These are phyloP conservation scores for Acronicta leporina DNA, from an alignment of 2,888 invertebrate species.

Conservation along the genomic window DNA sequence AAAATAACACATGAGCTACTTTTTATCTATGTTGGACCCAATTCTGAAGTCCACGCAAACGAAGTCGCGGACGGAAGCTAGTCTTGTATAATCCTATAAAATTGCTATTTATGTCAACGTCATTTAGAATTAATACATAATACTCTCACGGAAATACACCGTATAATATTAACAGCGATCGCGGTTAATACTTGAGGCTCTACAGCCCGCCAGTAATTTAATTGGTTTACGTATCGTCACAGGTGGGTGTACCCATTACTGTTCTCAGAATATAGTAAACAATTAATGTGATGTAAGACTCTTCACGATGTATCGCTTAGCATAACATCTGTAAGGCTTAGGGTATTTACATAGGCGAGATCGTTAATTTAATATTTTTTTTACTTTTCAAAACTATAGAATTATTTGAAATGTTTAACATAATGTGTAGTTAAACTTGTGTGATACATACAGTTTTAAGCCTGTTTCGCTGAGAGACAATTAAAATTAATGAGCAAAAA, in stretches of 20 bases:
- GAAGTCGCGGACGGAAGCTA: too few species aligned
- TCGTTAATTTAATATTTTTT: background rate
- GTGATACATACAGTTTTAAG: too few species aligned
- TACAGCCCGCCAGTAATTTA: slow-evolving; percentile 13
- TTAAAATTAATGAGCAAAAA: too few species aligned
- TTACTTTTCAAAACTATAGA: background rate
- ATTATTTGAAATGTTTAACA: too few species aligned
- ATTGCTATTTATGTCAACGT: slow-evolving; percentile 2
- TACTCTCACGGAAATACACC: background rate
- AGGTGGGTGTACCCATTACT: slow-evolving; percentile 17
- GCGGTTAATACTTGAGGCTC: slow-evolving; percentile 3
- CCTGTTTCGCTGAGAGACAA: too few species aligned
- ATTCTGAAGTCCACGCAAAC: too few species aligned
- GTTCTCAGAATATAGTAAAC: slow-evolving; percentile 15
- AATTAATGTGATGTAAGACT: slow-evolving; percentile 18
- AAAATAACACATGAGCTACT: too few species aligned
- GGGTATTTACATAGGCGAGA: background rate
- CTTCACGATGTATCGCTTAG: slow-evolving; percentile 1
- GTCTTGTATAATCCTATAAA: too few species aligned
- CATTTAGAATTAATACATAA: too few species aligned
- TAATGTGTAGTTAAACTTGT: too few species aligned
- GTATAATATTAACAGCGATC: slow-evolving; percentile 2
- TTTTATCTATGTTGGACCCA: too few species aligned
- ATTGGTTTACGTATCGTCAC: slow-evolving; percentile 24
- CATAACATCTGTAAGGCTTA: background rate